Evolutionary conservation across 2,888 invertebrate genomes (phyloP).

Genomic region (Cremastinae sp.): DNA sequence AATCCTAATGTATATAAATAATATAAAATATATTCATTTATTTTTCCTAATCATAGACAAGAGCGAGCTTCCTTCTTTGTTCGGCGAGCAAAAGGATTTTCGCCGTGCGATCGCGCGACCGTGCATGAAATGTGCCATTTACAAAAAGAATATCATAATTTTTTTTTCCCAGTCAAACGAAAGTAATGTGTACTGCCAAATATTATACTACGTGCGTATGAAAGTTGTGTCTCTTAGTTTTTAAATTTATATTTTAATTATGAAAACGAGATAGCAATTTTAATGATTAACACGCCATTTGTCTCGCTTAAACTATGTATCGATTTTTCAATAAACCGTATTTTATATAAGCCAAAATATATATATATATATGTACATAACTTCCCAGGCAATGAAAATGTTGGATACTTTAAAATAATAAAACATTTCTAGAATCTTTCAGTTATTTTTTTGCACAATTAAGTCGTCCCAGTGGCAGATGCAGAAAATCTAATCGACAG

Average conservation of each 20-base stretch:
- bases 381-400: neutral
- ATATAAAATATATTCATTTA: constrained; percentile 49
- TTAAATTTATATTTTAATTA: constrained; percentile 25
- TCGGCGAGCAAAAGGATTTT: constrained; percentile 25
- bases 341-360: constrained; percentile 61
- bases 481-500: neutral
- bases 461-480: neutral
- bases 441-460: neutral
- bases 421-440: no score
- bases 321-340: constrained; percentile 59
- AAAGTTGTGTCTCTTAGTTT: constrained; percentile 17
- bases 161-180: constrained; percentile 42
- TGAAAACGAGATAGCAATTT: constrained; percentile 41
- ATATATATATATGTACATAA: no score
- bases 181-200: constrained; percentile 53
- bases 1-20: constrained; percentile 65
- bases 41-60: constrained; percentile 53
- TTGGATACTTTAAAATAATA: neutral
- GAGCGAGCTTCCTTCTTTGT: constrained; percentile 36
- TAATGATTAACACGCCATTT: constrained; percentile 55
- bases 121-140: constrained; percentile 32
- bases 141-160: constrained; percentile 2
- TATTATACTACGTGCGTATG: constrained; percentile 44
- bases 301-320: constrained; percentile 54
- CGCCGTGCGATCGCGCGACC: constrained; percentile 11